Base-by-base conservation (phyloP, 2,888 invertebrate genomes). In the Caenorhabditis zanzibari region DNA sequence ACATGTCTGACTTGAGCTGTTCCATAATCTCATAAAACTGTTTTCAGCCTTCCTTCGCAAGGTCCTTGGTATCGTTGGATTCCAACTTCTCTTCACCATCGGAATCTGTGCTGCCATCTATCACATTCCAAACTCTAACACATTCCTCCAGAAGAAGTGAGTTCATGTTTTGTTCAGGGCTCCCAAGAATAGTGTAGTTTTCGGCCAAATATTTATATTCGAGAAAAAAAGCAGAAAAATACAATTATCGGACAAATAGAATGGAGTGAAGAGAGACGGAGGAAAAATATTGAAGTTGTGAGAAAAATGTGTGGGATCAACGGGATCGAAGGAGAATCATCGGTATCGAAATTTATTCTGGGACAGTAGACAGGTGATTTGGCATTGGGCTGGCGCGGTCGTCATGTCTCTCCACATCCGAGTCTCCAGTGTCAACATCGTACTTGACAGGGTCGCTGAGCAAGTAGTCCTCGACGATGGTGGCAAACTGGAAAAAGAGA, bases 31-130 rank as follows among this genome's bases (percentile, higher is more conserved):
- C 7, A 4, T 7, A 32, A 32, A 32, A 6, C 7, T 7, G 4
- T 66, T 92, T 90, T 16, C 91, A 94, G 94, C 94, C 0, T 96
- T 96, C 90, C 94, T 96, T 75, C 94, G 96, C 32, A 96, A 96
- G 92, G 96, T 96, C 0, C 96, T 96, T 93, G 96, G 96, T 0
- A 94, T 96, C 52, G 94, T 96, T 38, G 94, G 95, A 7, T 94
- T 95, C 64, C 96, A 96, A 93, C 94, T 96, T 71, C 92, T 96
- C 63, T 94, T 95, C 12, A 96, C 96, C 7, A 92, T 93, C 1
- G 82, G 92, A n/a, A 91, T 93, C 54, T 92, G 93, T 56, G 90
- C 91, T 0, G 83, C 92, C 22, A 92, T 94, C 81, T 92, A 93
- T 88, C 88, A 76, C 19, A 89, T 92, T 56, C 93, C 93, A 10